These are phyloP conservation scores for Typhlichthys subterraneus DNA, from an alignment of 2,797 vertebrate genomes.

Conservation along the genomic window DNA sequence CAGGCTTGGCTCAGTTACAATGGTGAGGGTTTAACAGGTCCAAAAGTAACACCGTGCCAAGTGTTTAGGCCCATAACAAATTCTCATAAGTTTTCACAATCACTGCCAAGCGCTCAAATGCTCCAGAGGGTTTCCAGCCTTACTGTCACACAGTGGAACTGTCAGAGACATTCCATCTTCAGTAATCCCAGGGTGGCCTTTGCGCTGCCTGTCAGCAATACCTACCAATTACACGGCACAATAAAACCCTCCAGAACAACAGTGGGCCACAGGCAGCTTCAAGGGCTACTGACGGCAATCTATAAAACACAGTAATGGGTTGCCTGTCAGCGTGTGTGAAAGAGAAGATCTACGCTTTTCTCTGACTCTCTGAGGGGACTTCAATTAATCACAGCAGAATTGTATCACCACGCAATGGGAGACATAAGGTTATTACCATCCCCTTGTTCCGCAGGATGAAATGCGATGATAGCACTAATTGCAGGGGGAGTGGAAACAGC, in stretches of 20 bases:
- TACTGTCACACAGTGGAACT: conserved; percentile 51
- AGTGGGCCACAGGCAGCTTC: conserved; percentile 73
- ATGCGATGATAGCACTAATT: conserved; percentile 80
- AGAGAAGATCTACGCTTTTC: conserved; percentile 76
- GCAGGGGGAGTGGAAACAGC: conserved; percentile 62
- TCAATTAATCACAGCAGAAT: conserved; percentile 82
- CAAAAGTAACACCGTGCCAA: conserved; percentile 22
- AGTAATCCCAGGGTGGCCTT: conserved; percentile 71
- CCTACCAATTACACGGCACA: conserved; percentile 78
- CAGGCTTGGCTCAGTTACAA: conserved; percentile 4
- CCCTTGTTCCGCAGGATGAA: conserved; percentile 72
- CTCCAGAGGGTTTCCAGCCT: conserved; percentile 39
- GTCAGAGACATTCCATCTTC: conserved; percentile 66
- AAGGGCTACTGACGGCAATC: conserved; percentile 79
- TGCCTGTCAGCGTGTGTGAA: conserved; percentile 77
- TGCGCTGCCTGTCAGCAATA: conserved; percentile 77
- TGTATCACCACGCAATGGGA: conserved; percentile 71
- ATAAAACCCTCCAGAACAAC: conserved; percentile 76
- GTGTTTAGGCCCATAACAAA: conserved; percentile 35
- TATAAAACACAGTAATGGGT: conserved; percentile 84
- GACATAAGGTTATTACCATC: conserved; percentile 76
- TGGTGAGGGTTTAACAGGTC: conserved; percentile 10
- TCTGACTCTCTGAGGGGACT: conserved; percentile 72
- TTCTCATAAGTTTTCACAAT: conserved; percentile 29
- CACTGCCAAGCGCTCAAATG: conserved; percentile 40